Percentiles rank a stretch among this genome's conserved stretches.
These are phyloP conservation scores for Lithophane leautieri DNA, from an alignment of 2,888 invertebrate species.

Conservation along the genomic window DNA sequence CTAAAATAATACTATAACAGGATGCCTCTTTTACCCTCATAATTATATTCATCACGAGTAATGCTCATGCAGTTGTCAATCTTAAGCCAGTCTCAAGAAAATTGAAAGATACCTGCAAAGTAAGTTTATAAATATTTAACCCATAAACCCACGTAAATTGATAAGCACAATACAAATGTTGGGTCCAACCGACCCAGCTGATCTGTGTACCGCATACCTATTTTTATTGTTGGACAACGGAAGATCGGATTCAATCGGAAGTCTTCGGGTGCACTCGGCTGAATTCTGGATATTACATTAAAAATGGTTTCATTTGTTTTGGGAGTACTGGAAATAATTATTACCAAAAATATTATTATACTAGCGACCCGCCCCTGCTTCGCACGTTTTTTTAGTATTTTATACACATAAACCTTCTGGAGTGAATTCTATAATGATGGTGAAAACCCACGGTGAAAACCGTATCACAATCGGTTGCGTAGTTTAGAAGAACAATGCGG, in stretches of 20 bases:
- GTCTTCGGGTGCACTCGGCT: constrained; percentile 29
- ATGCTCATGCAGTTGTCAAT: too few relatives aligned
- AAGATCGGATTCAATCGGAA: constrained; percentile 15
- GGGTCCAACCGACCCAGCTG: constrained; percentile 26
- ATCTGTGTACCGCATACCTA: constrained; percentile 42
- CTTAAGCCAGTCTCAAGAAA: background rate
- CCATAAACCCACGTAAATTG: constrained; percentile 35
- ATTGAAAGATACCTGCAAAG: background rate
- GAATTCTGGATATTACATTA: background rate
- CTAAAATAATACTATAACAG: too few relatives aligned
- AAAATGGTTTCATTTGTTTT: background rate
- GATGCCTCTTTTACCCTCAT: too few relatives aligned
- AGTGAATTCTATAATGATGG: background rate
- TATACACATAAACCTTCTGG: background rate
- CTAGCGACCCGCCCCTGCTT: background rate
- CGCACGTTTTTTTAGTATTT: background rate
- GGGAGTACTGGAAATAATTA: background rate
- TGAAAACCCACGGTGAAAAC: too few relatives aligned
- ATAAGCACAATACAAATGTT: constrained; percentile 55
- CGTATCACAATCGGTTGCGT: too few relatives aligned
- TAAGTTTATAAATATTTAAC: constrained; percentile 3
- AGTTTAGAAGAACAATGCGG: too few relatives aligned
- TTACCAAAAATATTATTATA: background rate
- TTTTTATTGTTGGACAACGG: constrained; percentile 47
- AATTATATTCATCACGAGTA: background rate